phyloP scores from a whole-genome alignment of 2,888 invertebrate genomes.

The Drosophila lutescens region DNA sequence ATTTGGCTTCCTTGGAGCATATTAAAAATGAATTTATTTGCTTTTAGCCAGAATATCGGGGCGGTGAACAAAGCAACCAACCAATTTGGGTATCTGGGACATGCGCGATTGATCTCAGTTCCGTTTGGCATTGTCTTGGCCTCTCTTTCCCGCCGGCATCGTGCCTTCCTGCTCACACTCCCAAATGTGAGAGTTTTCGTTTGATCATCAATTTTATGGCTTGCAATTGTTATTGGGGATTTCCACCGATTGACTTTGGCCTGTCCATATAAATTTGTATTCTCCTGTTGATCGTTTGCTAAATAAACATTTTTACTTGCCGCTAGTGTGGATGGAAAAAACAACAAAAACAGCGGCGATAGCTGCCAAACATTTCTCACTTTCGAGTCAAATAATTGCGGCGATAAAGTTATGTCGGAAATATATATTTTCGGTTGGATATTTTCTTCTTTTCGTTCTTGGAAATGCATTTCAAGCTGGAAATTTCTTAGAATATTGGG shows the following conservation, averaged over 20 bases:
- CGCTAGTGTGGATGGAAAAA: slow-evolving; percentile 17
- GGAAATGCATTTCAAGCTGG: slow-evolving; percentile 35
- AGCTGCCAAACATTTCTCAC: slow-evolving; percentile 40
- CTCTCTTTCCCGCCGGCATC: slow-evolving; percentile 9
- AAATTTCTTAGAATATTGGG: slow-evolving; percentile 25
- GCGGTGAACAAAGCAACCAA: slow-evolving; percentile 13
- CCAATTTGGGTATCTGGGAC: slow-evolving; percentile 33
- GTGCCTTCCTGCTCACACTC: slow-evolving; percentile 1
- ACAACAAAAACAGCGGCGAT: slow-evolving; percentile 16
- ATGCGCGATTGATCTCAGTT: slow-evolving; percentile 74
- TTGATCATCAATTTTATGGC: slow-evolving; percentile 83
- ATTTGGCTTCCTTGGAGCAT: slow-evolving; percentile 44
- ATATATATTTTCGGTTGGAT: slow-evolving; percentile 20
- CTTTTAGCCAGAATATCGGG: slow-evolving; percentile 52
- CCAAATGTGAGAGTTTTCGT: slow-evolving; percentile 81
- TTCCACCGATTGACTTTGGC: slow-evolving; percentile 76
- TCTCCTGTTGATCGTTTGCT: slow-evolving; percentile 78
- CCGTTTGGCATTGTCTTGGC: slow-evolving; percentile 52
- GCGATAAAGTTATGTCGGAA: slow-evolving; percentile 44
- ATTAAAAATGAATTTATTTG: slow-evolving; percentile 76
- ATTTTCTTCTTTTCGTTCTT: slow-evolving; percentile 21
- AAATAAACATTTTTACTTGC: slow-evolving; percentile 70
- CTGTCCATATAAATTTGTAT: slow-evolving; percentile 75
- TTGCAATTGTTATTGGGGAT: slow-evolving; percentile 61
- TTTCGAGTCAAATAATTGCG: slow-evolving; percentile 41